Evolutionary conservation across 2,888 invertebrate species (phyloP).

Genomic region (Thera obeliscata): DNA sequence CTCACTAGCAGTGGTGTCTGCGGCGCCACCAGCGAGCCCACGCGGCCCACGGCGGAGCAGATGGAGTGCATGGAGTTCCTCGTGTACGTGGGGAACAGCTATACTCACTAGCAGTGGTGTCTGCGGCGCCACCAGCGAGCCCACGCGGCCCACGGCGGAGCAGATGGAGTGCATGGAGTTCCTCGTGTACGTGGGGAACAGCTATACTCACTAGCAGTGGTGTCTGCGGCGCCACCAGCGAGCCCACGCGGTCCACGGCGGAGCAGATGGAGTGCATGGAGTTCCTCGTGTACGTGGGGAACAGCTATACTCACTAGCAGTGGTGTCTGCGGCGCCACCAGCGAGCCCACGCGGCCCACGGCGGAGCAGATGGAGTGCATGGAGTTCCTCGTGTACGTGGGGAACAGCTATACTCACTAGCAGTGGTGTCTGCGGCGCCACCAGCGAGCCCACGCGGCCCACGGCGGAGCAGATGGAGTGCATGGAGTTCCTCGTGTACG

Average conservation of each 20-base stretch:
- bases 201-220: slow-evolving; percentile 84
- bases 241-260: slow-evolving; percentile 88
- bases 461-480: slow-evolving; percentile 88
- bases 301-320: slow-evolving; percentile 78
- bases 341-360: slow-evolving; percentile 88
- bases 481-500: slow-evolving; percentile 88
- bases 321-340: slow-evolving; percentile 89
- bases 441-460: slow-evolving; percentile 88
- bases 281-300: slow-evolving; percentile 79
- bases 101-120: slow-evolving; percentile 86
- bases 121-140: slow-evolving; percentile 89
- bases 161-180: slow-evolving; percentile 88
- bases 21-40: no score
- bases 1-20: no score
- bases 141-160: slow-evolving; percentile 88
- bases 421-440: slow-evolving; percentile 89
- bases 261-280: slow-evolving; percentile 88
- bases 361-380: slow-evolving; percentile 88
- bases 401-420: slow-evolving; percentile 70
- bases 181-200: slow-evolving; percentile 66
- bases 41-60: no score
- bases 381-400: slow-evolving; percentile 84
- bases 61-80: no score
- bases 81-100: no score
- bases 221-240: slow-evolving; percentile 89